Base-by-base conservation (phyloP, 2,113 vertebrate species). In the Channa argus region DNA sequence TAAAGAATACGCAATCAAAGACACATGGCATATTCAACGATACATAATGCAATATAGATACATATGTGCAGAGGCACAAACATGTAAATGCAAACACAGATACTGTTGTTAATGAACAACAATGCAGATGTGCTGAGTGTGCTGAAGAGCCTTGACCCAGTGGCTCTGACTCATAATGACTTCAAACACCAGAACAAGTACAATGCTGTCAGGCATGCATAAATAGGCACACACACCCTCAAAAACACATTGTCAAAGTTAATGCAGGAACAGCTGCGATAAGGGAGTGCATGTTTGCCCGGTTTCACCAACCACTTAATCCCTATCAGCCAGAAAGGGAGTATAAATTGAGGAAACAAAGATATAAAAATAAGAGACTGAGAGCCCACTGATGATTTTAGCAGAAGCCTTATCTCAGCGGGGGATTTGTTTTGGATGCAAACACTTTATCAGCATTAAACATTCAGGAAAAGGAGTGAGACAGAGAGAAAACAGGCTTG, bases 381-480 rank as follows among this genome's bases (percentile, higher is more conserved):
- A 69, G 63, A 73, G 67, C 37, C 6, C 24, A 53, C 63, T 80
- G 69, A 86, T 84, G 80, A 61, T 76, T 90, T 77, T 50, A 70
- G 67, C 86, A 75, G 84, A 6, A 54, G 77, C 9, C 72, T 88
- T 83, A 89, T 90, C 87, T 83, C 64, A 53, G 60, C 12, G 24
- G 56, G 56, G 56, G 74, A 87, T 45, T 88, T 88, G 85, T 90
- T 89, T 86, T 82, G 83, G 77, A 86, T 52, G 43, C 72, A 85
- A 80, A 79, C 75, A 69, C 56, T 86, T 90, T 90, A 90, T 89
- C 88, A 85, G 81, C 75, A 52, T 71, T 75, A 79, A 88, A 88
- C 84, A 84, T 68, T 81, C 63, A 77, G 79, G 68, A 77, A 76
- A 80, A 82, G 66, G 66, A 82, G 83, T 24, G 49, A 79, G 61